phyloP scores from a whole-genome alignment of 2,113 vertebrate genomes.

The Indicator indicator region DNA sequence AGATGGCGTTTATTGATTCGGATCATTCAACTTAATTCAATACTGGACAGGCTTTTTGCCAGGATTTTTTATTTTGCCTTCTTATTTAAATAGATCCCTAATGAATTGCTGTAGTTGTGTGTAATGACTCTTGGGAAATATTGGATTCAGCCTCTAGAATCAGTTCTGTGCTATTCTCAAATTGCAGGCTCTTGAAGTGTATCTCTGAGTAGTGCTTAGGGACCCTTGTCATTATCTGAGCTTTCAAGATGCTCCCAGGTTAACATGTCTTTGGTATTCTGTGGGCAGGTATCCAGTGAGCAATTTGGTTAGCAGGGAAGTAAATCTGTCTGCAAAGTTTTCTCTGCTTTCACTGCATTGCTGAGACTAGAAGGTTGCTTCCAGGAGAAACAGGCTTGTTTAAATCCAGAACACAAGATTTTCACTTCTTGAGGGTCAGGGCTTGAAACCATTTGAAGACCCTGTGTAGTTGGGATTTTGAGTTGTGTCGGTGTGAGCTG shows the following conservation, averaged over 20 bases:
- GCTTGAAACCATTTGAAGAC: neutral
- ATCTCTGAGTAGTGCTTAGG: neutral
- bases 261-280: neutral
- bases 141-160: neutral
- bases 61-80: conserved; percentile 9
- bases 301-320: neutral
- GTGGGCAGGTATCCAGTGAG: neutral
- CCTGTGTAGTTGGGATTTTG: neutral
- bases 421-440: neutral
- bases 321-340: neutral
- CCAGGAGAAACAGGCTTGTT: neutral
- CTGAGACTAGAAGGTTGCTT: neutral
- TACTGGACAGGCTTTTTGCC: neutral
- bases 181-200: neutral
- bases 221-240: neutral
- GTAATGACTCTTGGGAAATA: neutral
- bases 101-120: conserved; percentile 22
- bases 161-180: neutral
- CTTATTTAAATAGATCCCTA: conserved; percentile 41
- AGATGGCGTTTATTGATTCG: conserved; percentile 23
- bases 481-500: too few species aligned
- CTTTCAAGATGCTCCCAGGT: neutral
- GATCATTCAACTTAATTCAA: conserved; percentile 24
- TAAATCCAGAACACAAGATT: neutral
- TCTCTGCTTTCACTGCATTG: neutral